Evolutionary conservation across 2,797 vertebrate genomes (phyloP).

Genomic region (Lepilemur septentrionalis): DNA sequence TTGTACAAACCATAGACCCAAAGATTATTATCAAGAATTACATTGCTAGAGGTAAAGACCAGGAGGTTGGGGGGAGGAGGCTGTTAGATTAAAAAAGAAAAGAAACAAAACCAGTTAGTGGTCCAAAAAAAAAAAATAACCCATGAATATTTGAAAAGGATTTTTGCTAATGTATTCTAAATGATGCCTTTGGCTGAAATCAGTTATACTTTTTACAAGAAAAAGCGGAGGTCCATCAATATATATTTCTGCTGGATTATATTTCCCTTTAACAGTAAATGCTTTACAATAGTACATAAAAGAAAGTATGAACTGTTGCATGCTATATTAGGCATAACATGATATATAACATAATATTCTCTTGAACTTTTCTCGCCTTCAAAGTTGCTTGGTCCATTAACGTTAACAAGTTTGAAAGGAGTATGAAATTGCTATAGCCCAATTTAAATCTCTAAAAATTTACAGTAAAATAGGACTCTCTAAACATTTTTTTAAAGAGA

Average conservation of each 20-base stretch:
- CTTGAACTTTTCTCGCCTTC: not conserved
- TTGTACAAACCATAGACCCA: not conserved
- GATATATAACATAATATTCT: not conserved
- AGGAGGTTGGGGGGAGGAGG: not conserved
- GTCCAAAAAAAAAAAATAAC: not conserved
- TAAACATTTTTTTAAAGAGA: not conserved
- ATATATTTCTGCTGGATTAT: not conserved
- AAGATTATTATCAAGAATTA: not conserved
- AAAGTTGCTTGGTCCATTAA: not conserved
- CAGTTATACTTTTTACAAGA: not conserved
- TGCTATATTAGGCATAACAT: not conserved
- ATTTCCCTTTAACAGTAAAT: not conserved
- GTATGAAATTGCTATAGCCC: not conserved
- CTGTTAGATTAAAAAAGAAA: not conserved
- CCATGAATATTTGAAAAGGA: not conserved
- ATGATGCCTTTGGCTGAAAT: not conserved
- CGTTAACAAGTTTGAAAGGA: not conserved
- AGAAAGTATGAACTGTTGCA: not conserved
- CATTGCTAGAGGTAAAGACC: not conserved
- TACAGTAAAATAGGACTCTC: not conserved
- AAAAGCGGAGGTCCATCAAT: not conserved
- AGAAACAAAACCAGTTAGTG: not conserved
- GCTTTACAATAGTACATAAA: not conserved
- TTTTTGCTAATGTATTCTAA: not conserved
- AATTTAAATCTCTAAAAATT: slow-evolving; percentile 18